phyloP scores from a whole-genome alignment of 2,113 vertebrate genomes.

The Jacana jacana region DNA sequence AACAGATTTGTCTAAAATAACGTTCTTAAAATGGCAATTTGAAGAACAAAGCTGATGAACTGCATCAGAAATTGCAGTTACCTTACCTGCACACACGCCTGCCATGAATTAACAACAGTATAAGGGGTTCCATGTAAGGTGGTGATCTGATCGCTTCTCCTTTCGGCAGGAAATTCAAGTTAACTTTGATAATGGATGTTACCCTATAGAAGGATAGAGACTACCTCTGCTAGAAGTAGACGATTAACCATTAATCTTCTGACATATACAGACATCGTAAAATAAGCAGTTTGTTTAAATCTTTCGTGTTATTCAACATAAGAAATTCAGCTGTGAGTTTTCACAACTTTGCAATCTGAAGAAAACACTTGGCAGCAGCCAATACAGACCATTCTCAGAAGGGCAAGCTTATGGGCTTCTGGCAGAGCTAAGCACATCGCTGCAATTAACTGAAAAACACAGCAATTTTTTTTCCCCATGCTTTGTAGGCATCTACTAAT shows the following conservation, averaged over 20 bases:
- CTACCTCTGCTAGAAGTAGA: not conserved
- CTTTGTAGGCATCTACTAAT: constrained; percentile 26
- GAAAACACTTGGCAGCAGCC: not conserved
- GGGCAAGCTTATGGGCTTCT: not conserved
- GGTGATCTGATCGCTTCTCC: not conserved
- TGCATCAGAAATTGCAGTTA: not conserved
- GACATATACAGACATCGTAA: not conserved
- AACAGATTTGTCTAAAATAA: not conserved
- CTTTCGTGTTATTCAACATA: not conserved
- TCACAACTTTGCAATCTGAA: not conserved
- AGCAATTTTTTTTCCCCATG: not conserved
- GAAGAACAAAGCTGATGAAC: not conserved
- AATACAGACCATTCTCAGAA: not conserved
- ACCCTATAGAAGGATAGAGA: not conserved
- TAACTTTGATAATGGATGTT: not conserved
- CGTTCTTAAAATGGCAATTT: not conserved
- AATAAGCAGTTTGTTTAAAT: not conserved
- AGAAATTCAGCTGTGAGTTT: not conserved
- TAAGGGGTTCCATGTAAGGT: not conserved
- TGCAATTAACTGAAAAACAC: constrained; percentile 7
- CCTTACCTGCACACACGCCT: not conserved
- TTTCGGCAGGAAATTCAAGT: not conserved
- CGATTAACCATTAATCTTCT: not conserved
- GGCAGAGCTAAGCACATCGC: not conserved
- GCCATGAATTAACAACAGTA: not conserved